Percentiles rank a stretch among this genome's conserved stretches.
Conservation (phyloP, 2,797 vertebrate species). For the Poeciliopsis presidionis region DNA sequence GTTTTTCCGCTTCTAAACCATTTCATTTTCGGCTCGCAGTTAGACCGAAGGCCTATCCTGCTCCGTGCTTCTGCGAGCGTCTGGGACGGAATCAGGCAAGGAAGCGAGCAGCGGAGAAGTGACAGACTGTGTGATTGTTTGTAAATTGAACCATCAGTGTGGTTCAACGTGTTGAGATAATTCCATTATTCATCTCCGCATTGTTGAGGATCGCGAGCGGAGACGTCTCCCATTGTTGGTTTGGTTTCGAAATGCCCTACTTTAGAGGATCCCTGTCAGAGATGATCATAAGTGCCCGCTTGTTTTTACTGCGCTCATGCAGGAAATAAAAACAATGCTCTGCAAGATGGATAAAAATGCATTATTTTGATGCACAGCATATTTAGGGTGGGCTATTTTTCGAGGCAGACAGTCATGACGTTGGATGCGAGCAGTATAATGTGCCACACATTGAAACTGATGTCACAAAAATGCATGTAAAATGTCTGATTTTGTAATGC, state of each 20-base stretch:
- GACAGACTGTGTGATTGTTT: conserved; percentile 71
- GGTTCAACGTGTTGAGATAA: conserved; percentile 65
- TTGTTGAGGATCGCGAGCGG: conserved; percentile 43
- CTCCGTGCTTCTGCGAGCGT: conserved; percentile 44
- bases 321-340: conserved; percentile 33
- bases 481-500: background rate
- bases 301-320: conserved; percentile 18
- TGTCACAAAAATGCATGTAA: background rate
- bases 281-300: conserved; percentile 31
- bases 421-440: conserved; percentile 9
- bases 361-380: conserved; percentile 9
- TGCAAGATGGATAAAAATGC: conserved; percentile 25
- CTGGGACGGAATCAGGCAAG: conserved; percentile 53
- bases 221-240: conserved; percentile 59
- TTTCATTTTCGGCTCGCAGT: conserved; percentile 20
- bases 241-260: conserved; percentile 59
- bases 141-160: conserved; percentile 71
- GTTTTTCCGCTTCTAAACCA: conserved; percentile 35
- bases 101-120: conserved; percentile 48
- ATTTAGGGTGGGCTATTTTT: conserved; percentile 14
- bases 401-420: background rate
- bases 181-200: conserved; percentile 64
- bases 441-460: background rate
- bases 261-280: conserved; percentile 54
- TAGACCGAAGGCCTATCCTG: conserved; percentile 42